Evolutionary conservation across 2,888 invertebrate genomes (phyloP).

Genomic region (Hoplodrina blanda): DNA sequence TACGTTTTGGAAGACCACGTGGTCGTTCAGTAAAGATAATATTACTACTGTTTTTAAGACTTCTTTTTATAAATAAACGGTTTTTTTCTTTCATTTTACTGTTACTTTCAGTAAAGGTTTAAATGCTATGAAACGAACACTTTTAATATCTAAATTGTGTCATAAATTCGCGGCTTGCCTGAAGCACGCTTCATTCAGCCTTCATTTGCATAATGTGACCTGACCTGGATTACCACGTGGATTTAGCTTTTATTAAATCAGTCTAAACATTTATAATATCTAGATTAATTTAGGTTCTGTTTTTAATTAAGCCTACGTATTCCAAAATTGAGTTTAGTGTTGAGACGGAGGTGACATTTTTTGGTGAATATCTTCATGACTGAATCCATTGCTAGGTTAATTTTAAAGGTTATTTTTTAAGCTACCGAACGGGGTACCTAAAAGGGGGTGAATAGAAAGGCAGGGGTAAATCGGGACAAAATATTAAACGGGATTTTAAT

Average conservation of each 20-base stretch:
- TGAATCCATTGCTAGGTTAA: no score
- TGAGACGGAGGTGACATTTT: neutral
- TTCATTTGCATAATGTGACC: slow-evolving; percentile 60
- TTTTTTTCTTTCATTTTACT: neutral
- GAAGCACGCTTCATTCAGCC: slow-evolving; percentile 34
- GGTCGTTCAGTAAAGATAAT: slow-evolving; percentile 3
- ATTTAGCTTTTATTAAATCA: slow-evolving; percentile 28
- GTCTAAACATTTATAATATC: neutral
- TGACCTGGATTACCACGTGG: slow-evolving; percentile 57
- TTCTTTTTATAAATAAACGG: neutral
- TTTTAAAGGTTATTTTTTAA: no score
- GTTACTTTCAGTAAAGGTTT: slow-evolving; percentile 17
- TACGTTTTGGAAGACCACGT: slow-evolving; percentile 34
- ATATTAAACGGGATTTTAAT: no score
- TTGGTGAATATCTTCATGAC: neutral
- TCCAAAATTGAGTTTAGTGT: neutral
- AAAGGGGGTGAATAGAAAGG: no score
- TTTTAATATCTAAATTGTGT: slow-evolving; percentile 25
- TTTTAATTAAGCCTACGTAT: neutral
- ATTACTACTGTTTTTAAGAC: neutral
- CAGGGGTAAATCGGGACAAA: no score
- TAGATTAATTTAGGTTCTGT: neutral
- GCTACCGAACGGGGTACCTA: no score
- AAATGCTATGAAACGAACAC: slow-evolving; percentile 4
- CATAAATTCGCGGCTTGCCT: slow-evolving; percentile 37